Conservation (phyloP, 2,113 vertebrate species). For the Prionailurus bengalensis region DNA sequence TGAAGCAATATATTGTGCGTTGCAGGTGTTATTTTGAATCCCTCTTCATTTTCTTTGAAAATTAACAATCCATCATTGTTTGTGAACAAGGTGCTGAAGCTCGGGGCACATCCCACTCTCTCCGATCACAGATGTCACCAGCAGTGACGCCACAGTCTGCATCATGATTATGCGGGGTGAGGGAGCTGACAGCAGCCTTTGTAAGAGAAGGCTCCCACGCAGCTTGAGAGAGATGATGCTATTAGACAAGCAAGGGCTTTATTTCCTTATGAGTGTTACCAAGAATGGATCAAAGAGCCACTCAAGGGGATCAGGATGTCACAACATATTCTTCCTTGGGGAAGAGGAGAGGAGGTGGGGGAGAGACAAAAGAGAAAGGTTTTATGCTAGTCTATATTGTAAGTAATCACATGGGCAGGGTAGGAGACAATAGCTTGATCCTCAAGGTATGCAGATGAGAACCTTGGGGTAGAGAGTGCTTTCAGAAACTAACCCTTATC, state of each 20-base stretch:
- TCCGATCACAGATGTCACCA: slow-evolving; percentile 13
- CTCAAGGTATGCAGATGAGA: slow-evolving; percentile 30
- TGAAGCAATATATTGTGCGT: slow-evolving; percentile 66
- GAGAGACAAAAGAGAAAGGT: neutral
- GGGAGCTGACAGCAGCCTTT: neutral
- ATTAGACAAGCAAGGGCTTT: slow-evolving; percentile 20
- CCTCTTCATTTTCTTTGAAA: slow-evolving; percentile 69
- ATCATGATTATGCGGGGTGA: slow-evolving; percentile 10
- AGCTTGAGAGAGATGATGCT: slow-evolving; percentile 1
- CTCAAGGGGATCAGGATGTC: slow-evolving; percentile 31
- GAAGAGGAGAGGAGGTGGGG: neutral
- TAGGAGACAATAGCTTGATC: neutral
- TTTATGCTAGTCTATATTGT: neutral
- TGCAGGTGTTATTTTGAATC: slow-evolving; percentile 70
- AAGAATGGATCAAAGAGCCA: slow-evolving; percentile 48
- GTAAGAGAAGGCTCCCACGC: neutral
- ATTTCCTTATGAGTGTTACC: slow-evolving; percentile 30
- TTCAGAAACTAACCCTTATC: slow-evolving; percentile 26
- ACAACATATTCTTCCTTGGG: neutral
- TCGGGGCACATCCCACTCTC: neutral
- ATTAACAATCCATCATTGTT: slow-evolving; percentile 75
- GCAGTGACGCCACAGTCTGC: slow-evolving; percentile 12
- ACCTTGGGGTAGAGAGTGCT: neutral
- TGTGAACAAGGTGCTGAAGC: slow-evolving; percentile 58
- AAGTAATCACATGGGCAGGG: neutral